These are phyloP conservation scores for Helostoma temminkii DNA, from an alignment of 2,797 vertebrate genomes.

Conservation along the genomic window DNA sequence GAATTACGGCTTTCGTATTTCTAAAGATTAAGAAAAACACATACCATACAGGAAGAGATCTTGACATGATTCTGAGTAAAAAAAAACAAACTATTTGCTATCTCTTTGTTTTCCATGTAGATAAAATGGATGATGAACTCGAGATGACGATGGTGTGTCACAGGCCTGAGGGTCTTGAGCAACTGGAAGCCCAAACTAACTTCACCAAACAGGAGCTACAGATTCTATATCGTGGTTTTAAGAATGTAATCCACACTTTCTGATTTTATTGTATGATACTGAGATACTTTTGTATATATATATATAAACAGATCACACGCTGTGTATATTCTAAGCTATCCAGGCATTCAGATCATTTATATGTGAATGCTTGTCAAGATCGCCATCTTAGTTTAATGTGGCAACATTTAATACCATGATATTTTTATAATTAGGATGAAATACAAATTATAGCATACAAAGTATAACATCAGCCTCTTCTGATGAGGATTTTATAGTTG, in stretches of 20 bases:
- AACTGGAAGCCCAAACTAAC: slow-evolving; percentile 94
- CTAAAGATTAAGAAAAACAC: background rate
- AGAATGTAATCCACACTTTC: slow-evolving; percentile 87
- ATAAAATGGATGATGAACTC: slow-evolving; percentile 94
- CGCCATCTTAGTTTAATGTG: too few species aligned
- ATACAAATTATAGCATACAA: too few species aligned
- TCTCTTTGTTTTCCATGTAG: slow-evolving; percentile 69
- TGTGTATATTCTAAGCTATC: too few species aligned
- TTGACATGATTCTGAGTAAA: background rate
- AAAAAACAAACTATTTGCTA: background rate
- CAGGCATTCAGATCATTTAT: too few species aligned
- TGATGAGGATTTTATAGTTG: too few species aligned
- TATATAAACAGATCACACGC: too few species aligned
- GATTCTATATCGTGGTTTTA: slow-evolving; percentile 97
- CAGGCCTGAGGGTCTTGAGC: slow-evolving; percentile 94
- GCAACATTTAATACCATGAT: too few species aligned
- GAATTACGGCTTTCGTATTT: slow-evolving; percentile 6
- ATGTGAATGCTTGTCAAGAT: too few species aligned
- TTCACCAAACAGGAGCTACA: slow-evolving; percentile 97
- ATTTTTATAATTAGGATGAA: too few species aligned
- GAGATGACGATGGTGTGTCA: slow-evolving; percentile 95
- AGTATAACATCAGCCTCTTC: too few species aligned
- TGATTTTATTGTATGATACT: too few species aligned
- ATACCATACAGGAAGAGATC: background rate
- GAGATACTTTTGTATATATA: too few species aligned